Evolutionary conservation across 2,113 vertebrate genomes (phyloP).

Genomic region (Lasiurus cinereus): DNA sequence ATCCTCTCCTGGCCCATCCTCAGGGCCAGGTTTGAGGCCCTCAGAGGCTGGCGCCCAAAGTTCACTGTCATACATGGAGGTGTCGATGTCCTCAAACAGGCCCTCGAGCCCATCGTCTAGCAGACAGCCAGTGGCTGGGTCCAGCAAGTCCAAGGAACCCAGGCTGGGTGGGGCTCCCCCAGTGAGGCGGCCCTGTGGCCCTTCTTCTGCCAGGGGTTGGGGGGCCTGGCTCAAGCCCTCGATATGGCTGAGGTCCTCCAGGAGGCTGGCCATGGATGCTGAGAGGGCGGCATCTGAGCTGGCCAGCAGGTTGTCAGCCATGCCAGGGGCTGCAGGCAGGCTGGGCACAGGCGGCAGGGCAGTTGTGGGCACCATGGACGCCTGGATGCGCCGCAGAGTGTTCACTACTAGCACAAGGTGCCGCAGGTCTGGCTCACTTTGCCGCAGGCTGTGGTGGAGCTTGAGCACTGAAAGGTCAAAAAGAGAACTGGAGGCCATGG

Average conservation of each 20-base stretch:
- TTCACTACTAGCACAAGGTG: conserved; percentile 87
- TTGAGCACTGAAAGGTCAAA: conserved; percentile 86
- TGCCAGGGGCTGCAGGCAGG: background rate
- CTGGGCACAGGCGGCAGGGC: conserved; percentile 58
- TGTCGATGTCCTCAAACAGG: conserved; percentile 87
- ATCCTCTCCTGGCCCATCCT: conserved; percentile 54
- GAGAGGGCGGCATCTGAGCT: conserved; percentile 76
- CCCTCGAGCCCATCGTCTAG: conserved; percentile 83
- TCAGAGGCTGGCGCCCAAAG: conserved; percentile 80
- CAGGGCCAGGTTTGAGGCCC: conserved; percentile 75
- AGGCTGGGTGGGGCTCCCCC: conserved; percentile 51
- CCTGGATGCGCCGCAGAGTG: conserved; percentile 84
- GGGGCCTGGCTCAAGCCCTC: conserved; percentile 77
- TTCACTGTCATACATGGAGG: conserved; percentile 87
- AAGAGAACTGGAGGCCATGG: conserved; percentile 79
- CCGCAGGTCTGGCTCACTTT: conserved; percentile 84
- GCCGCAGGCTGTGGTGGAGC: conserved; percentile 84
- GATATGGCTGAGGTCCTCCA: conserved; percentile 82
- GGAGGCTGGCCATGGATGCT: conserved; percentile 82
- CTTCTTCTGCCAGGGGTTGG: conserved; percentile 67
- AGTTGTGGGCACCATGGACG: conserved; percentile 70
- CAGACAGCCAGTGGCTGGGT: conserved; percentile 80
- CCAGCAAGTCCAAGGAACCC: conserved; percentile 76
- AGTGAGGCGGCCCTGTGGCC: conserved; percentile 55
- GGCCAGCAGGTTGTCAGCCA: conserved; percentile 75